Percentiles rank a stretch among this genome's conserved stretches.
Evolutionary conservation across 2,113 vertebrate genomes (phyloP).

Genomic region (Leptosomus discolor): DNA sequence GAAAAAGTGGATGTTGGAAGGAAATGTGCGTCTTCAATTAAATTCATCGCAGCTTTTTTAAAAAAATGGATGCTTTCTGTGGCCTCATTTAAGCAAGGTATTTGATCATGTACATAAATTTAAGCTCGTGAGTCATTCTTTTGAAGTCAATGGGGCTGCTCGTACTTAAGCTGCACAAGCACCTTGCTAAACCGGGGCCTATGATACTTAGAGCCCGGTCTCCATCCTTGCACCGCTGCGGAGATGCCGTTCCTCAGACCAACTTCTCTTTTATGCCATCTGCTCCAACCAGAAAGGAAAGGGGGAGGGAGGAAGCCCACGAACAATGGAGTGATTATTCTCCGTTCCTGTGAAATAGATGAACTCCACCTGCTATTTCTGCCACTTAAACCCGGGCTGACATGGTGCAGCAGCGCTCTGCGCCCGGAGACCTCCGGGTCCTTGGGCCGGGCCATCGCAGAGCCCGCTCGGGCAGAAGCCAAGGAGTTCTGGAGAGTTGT

Average conservation of each 20-base stretch:
- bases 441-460: background rate
- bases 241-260: background rate
- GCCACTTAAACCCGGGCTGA: constrained; percentile 48
- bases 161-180: constrained; percentile 10
- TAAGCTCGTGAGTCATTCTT: constrained; percentile 59
- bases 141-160: constrained; percentile 30
- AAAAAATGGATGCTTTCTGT: constrained; percentile 35
- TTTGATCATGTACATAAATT: constrained; percentile 57
- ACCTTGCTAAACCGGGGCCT: constrained; percentile 21
- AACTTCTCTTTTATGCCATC: constrained; percentile 19
- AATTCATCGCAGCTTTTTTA: constrained; percentile 10
- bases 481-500: background rate
- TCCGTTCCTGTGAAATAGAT: constrained; percentile 54
- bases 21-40: constrained; percentile 26
- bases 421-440: background rate
- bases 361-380: constrained; percentile 57
- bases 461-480: background rate
- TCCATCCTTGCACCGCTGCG: background rate
- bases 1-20: constrained; percentile 30
- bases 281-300: background rate
- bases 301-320: background rate
- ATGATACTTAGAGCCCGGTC: background rate
- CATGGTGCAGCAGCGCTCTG: background rate
- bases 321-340: constrained; percentile 59
- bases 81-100: constrained; percentile 48